These are phyloP conservation scores for Dicrurus megarhynchus DNA, from an alignment of 2,113 vertebrate species.

Conservation along the genomic window DNA sequence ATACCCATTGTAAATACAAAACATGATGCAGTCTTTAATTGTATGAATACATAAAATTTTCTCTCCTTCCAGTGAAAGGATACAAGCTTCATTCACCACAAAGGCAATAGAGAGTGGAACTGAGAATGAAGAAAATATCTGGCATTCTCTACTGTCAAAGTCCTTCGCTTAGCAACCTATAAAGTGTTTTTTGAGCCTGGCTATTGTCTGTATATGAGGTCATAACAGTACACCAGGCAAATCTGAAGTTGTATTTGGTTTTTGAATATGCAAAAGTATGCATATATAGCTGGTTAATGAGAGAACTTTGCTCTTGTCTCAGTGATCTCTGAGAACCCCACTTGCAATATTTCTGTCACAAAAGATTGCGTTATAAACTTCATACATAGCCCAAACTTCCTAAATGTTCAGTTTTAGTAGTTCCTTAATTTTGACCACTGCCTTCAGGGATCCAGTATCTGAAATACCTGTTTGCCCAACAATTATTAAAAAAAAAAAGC, in stretches of 20 bases:
- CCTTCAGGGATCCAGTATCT: neutral
- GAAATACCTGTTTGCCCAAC: neutral
- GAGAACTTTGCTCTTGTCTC: neutral
- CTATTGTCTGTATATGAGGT: neutral
- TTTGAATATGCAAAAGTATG: neutral
- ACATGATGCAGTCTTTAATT: neutral
- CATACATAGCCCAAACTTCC: neutral
- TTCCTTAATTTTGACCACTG: neutral
- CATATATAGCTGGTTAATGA: neutral
- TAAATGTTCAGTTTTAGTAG: neutral
- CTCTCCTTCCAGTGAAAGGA: neutral
- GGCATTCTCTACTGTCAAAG: neutral
- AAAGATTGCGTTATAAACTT: neutral
- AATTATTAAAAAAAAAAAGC: neutral
- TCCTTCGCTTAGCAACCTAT: constrained; percentile 1
- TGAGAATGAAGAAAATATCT: neutral
- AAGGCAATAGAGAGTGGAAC: neutral
- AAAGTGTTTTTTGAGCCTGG: neutral
- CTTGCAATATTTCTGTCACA: neutral
- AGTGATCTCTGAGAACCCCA: neutral
- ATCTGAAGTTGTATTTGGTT: neutral
- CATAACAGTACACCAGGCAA: neutral
- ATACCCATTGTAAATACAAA: neutral
- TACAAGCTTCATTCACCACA: neutral
- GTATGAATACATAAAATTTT: neutral